Evolutionary conservation across 2,888 invertebrate genomes (phyloP).

Genomic region (Adela reaumurella): DNA sequence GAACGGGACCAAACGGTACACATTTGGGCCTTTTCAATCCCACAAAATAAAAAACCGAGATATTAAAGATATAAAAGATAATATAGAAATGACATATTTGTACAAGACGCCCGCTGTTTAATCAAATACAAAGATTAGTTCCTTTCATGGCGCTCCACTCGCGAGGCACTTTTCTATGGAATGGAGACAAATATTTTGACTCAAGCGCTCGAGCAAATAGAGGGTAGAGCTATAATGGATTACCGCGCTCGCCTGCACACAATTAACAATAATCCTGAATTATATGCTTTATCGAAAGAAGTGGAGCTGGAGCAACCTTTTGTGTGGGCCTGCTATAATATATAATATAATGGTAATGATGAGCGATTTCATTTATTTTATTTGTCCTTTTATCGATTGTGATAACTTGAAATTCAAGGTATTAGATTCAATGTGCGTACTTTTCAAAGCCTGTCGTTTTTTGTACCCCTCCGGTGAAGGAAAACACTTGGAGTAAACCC

Average conservation of each 20-base stretch:
- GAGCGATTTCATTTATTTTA: too few relatives aligned
- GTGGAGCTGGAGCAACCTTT: neutral
- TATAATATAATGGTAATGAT: too few relatives aligned
- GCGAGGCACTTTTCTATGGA: slow-evolving; percentile 27
- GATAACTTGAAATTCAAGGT: too few relatives aligned
- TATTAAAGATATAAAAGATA: slow-evolving; percentile 33
- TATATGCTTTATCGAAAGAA: neutral
- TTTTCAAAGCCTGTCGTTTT: too few relatives aligned
- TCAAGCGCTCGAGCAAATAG: slow-evolving; percentile 33
- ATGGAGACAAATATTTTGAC: slow-evolving; percentile 47
- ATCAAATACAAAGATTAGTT: slow-evolving; percentile 47
- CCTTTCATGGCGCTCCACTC: slow-evolving; percentile 22
- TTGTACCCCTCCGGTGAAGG: too few relatives aligned
- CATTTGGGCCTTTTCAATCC: neutral
- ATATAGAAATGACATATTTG: slow-evolving; percentile 10
- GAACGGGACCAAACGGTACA: neutral
- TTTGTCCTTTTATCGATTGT: too few relatives aligned
- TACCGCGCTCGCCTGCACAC: slow-evolving; percentile 25
- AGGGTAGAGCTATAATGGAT: slow-evolving; percentile 26
- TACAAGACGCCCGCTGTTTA: slow-evolving; percentile 48
- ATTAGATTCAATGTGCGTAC: too few relatives aligned
- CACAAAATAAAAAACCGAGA: neutral
- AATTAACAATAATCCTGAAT: slow-evolving; percentile 20
- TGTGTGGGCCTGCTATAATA: neutral
- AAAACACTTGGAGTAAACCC: too few relatives aligned